Evolutionary conservation across 1,140 invertebrate species (phyloP), one percentile per base, ranked within the genome.

Genomic region (Brachionus plicatilis): DNA sequence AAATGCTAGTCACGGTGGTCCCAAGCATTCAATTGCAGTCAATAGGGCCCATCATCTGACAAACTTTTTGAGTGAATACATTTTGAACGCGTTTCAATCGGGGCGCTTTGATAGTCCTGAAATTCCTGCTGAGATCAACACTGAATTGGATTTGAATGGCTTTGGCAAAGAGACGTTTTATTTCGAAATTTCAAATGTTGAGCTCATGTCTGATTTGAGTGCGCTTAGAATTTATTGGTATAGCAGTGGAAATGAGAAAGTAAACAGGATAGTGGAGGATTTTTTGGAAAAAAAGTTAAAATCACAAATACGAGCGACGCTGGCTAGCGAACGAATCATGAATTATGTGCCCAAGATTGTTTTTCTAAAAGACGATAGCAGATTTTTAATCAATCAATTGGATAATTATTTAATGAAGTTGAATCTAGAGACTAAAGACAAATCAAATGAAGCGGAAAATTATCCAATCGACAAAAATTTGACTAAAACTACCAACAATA

Each of bases 11-110:
- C 43, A 50, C 27, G 72, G 72, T 8, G 79, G 79, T 43, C 79
- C 79, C 3, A 82, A 82, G 20, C 79, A 82, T n/a, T 82, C 79
- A 27, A 82, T 82, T 1, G 79, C 79, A n/a, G 41, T 65, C 8
- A 60, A 41, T 65, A 53, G 79, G 20, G 79, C 79, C n/a, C 79
- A 82, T 82, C 79, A 82, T 68, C n/a, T 82, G 14, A 82, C 29
- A 17, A 82, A 82, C 45, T 82, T 82, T 65, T 41, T 82, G 12
- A 37, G 50, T 17, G 79, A 82, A 27, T 82, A 82, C 27, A 82
- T 82, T 12, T 56, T 82, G 8, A 82, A 82, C 53, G 79, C 79
- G 9, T 82, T 82, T 17, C 53, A 82, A 82, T 65, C 79, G 0
- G 37, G 33, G 3, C 65, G 17, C 24, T 82, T 82, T 12, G 79